Conservation (phyloP, 2,113 vertebrate species). For the Callopanchax toddi region DNA sequence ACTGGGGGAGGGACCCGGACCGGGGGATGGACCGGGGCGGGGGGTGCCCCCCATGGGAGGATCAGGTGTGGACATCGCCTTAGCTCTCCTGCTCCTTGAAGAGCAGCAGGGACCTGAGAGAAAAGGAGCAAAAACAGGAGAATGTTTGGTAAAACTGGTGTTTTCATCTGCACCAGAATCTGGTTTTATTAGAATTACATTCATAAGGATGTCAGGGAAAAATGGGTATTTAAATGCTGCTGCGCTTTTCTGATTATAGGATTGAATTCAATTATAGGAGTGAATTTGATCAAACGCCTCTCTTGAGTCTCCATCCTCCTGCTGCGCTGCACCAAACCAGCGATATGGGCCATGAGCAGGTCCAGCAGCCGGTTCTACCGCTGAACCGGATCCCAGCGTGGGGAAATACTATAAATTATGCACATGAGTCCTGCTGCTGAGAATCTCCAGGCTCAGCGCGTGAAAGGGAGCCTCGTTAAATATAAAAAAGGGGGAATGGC, state of each 20-base stretch:
- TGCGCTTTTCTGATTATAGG: slow-evolving; percentile 2
- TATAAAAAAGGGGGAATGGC: slow-evolving; percentile 70
- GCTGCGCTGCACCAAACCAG: slow-evolving; percentile 65
- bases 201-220: not conserved
- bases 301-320: slow-evolving; percentile 24
- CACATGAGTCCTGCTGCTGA: slow-evolving; percentile 30
- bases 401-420: slow-evolving; percentile 42
- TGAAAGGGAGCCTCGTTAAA: slow-evolving; percentile 47
- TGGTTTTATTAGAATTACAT: not conserved
- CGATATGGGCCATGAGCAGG: not conserved
- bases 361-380: slow-evolving; percentile 7
- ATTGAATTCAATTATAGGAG: slow-evolving; percentile 6
- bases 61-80: slow-evolving; percentile 92
- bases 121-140: slow-evolving; percentile 2
- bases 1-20: slow-evolving; percentile 88
- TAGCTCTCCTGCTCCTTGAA: slow-evolving; percentile 53
- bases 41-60: slow-evolving; percentile 90
- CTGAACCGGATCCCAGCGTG: slow-evolving; percentile 22
- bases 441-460: slow-evolving; percentile 11
- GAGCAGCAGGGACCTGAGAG: slow-evolving; percentile 47
- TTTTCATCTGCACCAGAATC: slow-evolving; percentile 6
- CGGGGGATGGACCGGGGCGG: slow-evolving; percentile 87
- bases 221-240: not conserved
- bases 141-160: not conserved
- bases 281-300: slow-evolving; percentile 33